Conservation (phyloP, 2,797 vertebrate species). For the Steatocranus sp. region DNA sequence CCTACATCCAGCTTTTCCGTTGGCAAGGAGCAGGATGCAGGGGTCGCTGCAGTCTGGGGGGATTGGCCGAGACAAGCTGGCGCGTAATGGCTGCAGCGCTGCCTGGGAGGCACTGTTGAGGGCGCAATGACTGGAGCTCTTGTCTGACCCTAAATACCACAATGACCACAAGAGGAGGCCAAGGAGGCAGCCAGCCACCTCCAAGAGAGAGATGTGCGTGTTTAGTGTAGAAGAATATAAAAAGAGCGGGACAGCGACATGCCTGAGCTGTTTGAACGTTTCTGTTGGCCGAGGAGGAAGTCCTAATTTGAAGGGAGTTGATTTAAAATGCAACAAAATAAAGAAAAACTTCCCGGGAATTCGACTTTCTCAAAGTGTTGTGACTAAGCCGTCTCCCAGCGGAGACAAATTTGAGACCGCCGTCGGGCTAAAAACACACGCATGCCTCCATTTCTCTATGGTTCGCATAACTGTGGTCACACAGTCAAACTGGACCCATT, state of each 20-base stretch:
- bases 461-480: conserved; percentile 63
- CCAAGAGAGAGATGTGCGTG: not conserved
- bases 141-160: conserved; percentile 85
- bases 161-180: conserved; percentile 74
- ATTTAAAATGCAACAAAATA: conserved; percentile 2
- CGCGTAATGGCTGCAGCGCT: conserved; percentile 59
- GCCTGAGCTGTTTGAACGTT: not conserved
- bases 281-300: not conserved
- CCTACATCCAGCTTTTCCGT: conserved; percentile 79
- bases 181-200: conserved; percentile 64
- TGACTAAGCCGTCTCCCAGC: conserved; percentile 36
- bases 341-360: conserved; percentile 5
- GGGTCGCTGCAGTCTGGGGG: conserved; percentile 71
- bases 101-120: conserved; percentile 73
- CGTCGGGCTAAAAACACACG: conserved; percentile 34
- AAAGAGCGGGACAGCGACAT: not conserved
- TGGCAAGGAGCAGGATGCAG: conserved; percentile 73
- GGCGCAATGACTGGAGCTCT: conserved; percentile 79
- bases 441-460: conserved; percentile 50
- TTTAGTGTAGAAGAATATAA: conserved; percentile 6
- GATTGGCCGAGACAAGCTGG: conserved; percentile 72
- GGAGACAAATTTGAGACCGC: conserved; percentile 34
- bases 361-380: conserved; percentile 33
- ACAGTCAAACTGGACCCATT: conserved; percentile 54
- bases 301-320: not conserved